phyloP scores from a whole-genome alignment of 2,888 invertebrate species.

The Tenthredo distinguenda region DNA sequence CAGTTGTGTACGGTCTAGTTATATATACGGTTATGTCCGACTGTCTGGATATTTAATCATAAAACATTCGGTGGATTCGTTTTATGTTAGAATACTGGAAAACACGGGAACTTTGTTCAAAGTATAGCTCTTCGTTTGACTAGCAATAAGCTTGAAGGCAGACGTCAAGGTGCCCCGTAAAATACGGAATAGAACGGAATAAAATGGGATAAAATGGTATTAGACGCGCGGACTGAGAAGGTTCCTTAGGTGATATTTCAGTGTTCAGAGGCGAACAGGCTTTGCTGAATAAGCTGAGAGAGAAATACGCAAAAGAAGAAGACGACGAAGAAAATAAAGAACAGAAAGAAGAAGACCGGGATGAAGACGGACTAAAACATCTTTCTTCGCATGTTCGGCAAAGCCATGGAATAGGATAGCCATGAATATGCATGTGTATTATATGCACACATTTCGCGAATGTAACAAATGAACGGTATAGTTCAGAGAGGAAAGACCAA shows the following conservation, averaged over 20 bases:
- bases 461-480: not conserved
- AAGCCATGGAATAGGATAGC: slow-evolving; percentile 25
- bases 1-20: not conserved
- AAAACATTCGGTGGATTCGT: slow-evolving; percentile 30
- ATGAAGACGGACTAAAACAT: slow-evolving; percentile 10
- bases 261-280: slow-evolving; percentile 42
- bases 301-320: slow-evolving; percentile 21
- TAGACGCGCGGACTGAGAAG: slow-evolving; percentile 46
- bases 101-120: not conserved
- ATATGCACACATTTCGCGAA: not conserved
- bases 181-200: slow-evolving; percentile 48
- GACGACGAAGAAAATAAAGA: not conserved
- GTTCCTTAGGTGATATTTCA: slow-evolving; percentile 48
- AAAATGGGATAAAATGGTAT: slow-evolving; percentile 47
- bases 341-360: not conserved
- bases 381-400: slow-evolving; percentile 5
- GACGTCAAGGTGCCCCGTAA: slow-evolving; percentile 48
- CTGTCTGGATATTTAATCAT: slow-evolving; percentile 27
- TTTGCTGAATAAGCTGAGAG: slow-evolving; percentile 43
- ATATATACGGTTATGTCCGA: not conserved
- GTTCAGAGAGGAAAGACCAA: not conserved
- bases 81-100: slow-evolving; percentile 17
- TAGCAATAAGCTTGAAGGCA: slow-evolving; percentile 49
- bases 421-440: slow-evolving; percentile 1
- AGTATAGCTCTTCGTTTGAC: slow-evolving; percentile 45